Evolutionary conservation across 1,140 invertebrate genomes (phyloP).

Genomic region (Coenobita brevimanus): DNA sequence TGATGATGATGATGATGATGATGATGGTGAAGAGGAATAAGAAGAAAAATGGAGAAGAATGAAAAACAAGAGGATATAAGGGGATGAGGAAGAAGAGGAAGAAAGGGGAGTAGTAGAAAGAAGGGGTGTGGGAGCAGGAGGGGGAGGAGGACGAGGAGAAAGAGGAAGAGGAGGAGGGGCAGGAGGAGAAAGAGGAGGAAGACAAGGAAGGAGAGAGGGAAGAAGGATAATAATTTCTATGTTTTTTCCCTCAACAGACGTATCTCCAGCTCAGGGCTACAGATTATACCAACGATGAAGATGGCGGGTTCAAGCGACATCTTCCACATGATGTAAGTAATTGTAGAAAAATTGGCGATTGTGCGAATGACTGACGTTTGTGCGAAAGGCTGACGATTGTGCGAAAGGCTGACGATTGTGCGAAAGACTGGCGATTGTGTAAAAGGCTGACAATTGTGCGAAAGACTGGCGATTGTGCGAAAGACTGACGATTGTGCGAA

Average conservation of each 20-base stretch:
- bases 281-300: slow-evolving; percentile 24
- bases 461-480: no score
- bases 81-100: not conserved
- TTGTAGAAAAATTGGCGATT: no score
- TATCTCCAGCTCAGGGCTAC: slow-evolving; percentile 28
- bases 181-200: not conserved
- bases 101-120: not conserved
- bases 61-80: not conserved
- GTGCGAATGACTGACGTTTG: no score
- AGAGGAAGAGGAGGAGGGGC: not conserved
- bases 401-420: no score
- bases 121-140: not conserved
- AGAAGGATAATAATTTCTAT: not conserved
- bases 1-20: no score
- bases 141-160: not conserved
- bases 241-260: slow-evolving; percentile 7
- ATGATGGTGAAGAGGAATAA: no score
- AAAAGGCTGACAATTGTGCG: no score
- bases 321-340: slow-evolving; percentile 21
- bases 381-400: no score
- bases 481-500: no score
- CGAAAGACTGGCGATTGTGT: no score
- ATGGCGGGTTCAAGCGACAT: not conserved
- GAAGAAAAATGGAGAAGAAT: not conserved
- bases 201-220: no score